phyloP scores from a whole-genome alignment of 2,888 invertebrate genomes.

The Brachypalpus laphriformis region DNA sequence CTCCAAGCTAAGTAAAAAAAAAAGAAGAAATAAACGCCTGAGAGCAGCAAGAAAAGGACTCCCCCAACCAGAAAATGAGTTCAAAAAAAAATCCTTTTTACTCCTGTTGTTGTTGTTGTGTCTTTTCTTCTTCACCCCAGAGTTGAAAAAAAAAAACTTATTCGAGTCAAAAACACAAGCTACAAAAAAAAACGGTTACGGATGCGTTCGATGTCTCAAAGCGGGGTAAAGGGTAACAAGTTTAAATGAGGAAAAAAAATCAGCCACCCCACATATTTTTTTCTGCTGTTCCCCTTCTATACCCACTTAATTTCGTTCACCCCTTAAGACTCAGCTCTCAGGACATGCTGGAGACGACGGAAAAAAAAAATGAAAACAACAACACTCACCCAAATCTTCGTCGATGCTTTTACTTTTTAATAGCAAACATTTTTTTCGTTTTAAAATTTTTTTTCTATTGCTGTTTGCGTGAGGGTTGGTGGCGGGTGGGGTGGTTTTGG shows the following conservation, averaged over 20 bases:
- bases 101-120: conserved; percentile 64
- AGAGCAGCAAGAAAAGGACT: conserved; percentile 63
- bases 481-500: conserved; percentile 1
- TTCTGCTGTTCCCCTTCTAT: conserved; percentile 52
- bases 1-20: conserved; percentile 64
- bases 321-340: conserved; percentile 68
- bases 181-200: conserved; percentile 60
- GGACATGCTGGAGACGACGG: conserved; percentile 57
- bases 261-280: conserved; percentile 63
- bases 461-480: conserved; percentile 48
- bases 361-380: conserved; percentile 56
- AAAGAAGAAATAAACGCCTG: conserved; percentile 70
- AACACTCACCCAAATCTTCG: conserved; percentile 70
- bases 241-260: conserved; percentile 73
- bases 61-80: conserved; percentile 63
- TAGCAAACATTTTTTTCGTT: conserved; percentile 71
- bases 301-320: conserved; percentile 73
- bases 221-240: conserved; percentile 74
- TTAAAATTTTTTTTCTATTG: conserved; percentile 45
- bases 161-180: conserved; percentile 71
- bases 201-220: conserved; percentile 69
- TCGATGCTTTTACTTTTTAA: conserved; percentile 73
- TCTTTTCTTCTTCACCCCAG: conserved; percentile 50
- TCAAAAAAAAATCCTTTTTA: conserved; percentile 65
- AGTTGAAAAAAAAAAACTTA: conserved; percentile 46